phyloP scores from a whole-genome alignment of 2,888 invertebrate genomes.

The Horisme vitalbata region DNA sequence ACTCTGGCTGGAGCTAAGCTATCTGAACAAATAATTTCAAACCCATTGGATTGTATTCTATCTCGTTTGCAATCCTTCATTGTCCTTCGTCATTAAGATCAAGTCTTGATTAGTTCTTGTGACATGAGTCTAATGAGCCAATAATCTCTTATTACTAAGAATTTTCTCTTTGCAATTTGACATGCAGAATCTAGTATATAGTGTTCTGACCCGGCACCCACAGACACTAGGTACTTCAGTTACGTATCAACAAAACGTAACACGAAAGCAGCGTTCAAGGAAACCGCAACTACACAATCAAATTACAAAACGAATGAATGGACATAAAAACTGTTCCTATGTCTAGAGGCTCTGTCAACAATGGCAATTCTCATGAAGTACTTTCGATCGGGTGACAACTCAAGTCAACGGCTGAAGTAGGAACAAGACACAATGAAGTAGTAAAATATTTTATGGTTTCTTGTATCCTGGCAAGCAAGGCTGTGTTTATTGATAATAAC shows the following conservation, averaged over 20 bases:
- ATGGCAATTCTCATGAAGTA: slow-evolving; percentile 44
- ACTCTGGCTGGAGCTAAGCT: too few species aligned
- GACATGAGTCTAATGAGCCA: too few species aligned
- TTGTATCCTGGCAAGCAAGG: slow-evolving; percentile 26
- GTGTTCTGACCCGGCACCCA: slow-evolving; percentile 1
- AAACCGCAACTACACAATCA: slow-evolving; percentile 43
- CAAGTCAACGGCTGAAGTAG: slow-evolving; percentile 12
- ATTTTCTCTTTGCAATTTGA: too few species aligned
- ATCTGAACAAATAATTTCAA: too few species aligned
- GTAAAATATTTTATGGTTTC: slow-evolving; percentile 44
- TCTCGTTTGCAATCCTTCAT: too few species aligned
- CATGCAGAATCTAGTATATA: too few species aligned
- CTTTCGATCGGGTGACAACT: slow-evolving; percentile 20
- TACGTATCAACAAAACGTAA: slow-evolving; percentile 21
- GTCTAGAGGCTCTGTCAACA: slow-evolving; percentile 38
- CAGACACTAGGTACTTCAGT: slow-evolving; percentile 1
- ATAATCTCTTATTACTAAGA: too few species aligned
- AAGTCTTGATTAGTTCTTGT: too few species aligned
- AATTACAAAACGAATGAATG: slow-evolving; percentile 33
- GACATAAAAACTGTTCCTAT: slow-evolving; percentile 35
- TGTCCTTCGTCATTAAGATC: too few species aligned
- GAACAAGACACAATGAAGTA: slow-evolving; percentile 45
- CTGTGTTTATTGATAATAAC: slow-evolving; percentile 6
- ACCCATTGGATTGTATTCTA: too few species aligned
- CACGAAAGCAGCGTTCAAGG: slow-evolving; percentile 38